phyloP scores from a whole-genome alignment of 2,797 vertebrate genomes.

The Ara ararauna region DNA sequence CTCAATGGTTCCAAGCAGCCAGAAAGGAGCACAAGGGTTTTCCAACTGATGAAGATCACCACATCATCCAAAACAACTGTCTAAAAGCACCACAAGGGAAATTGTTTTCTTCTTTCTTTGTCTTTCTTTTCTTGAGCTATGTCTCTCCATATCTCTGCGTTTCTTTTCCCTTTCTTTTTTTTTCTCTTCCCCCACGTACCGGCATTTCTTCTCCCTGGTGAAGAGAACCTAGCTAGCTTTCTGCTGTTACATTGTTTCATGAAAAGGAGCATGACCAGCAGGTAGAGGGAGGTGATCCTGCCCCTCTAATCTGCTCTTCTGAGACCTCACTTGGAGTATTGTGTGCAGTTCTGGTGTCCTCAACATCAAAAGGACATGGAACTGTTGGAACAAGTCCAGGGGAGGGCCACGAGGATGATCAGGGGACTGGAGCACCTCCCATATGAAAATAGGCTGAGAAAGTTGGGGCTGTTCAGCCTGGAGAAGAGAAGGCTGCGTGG shows the following conservation, averaged over 20 bases:
- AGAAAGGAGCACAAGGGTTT: neutral
- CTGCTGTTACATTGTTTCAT: neutral
- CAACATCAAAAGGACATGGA: too few species aligned
- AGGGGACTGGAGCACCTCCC: too few species aligned
- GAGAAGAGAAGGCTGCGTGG: too few species aligned
- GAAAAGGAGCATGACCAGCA: too few species aligned
- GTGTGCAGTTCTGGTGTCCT: too few species aligned
- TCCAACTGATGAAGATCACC: neutral
- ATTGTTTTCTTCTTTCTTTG: neutral
- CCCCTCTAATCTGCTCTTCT: too few species aligned
- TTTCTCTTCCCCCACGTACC: accelerated
- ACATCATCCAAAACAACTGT: neutral
- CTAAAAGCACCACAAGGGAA: neutral
- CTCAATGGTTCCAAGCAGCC: neutral
- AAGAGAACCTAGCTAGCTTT: neutral
- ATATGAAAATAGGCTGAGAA: too few species aligned
- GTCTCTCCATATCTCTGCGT: neutral
- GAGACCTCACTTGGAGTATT: too few species aligned
- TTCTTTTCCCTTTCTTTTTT: neutral
- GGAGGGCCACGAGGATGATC: too few species aligned
- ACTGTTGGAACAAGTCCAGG: too few species aligned
- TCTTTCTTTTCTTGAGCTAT: neutral
- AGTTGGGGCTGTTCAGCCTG: too few species aligned
- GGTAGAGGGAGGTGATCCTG: too few species aligned
- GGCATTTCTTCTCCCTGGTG: neutral